Base-by-base conservation (phyloP, 2,113 vertebrate genomes). In the Ciconia boyciana region DNA sequence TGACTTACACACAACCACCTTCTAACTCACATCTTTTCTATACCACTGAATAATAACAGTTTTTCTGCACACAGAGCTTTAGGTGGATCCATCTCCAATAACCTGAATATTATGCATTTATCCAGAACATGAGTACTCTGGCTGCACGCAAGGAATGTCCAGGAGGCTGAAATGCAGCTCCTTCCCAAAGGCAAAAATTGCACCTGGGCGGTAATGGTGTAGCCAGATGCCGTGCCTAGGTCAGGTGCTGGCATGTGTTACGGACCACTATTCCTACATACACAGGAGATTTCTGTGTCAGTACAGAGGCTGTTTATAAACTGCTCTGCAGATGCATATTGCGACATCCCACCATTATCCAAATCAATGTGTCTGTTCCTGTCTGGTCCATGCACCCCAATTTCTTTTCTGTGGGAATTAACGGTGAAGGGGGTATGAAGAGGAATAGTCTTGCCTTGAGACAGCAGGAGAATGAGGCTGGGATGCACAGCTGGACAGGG, bases 191-290 rank as follows among this genome's bases (percentile, higher is more conserved):
- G 32, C 62, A 83, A 32, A 81, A 78, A 39, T 9, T 44, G 26
- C 2, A 6, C 11, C 41, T 39, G 46, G 6, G 17, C 9, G 5
- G 20, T 25, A 54, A 65, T 6, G 41, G 39, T 31, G 24, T 9
- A 79, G 54, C 32, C 22, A 91, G 76, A 43, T 2, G 9, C 10
- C 80, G 49, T 34, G 32, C 5, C 52, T 55, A 43, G 41, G 46
- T 60, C 31, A 61, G 49, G 18, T 21, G 51, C 71, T 16, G 39
- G 43, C 4, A 9, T 1, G 7, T 46, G 41, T 41, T 77, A 77
- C 0, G 0, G n/a, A 64, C 34, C 16, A 16, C n/a, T 28, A 3
- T 3, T 29, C 6, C 89, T 49, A 41, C 28, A 17, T 4, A 39
- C 4, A n/a, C 8, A 64, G 29, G 24, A 76, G 49, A 74, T 52